Conservation (phyloP, 2,113 vertebrate genomes). For the Seriola aureovittata region DNA sequence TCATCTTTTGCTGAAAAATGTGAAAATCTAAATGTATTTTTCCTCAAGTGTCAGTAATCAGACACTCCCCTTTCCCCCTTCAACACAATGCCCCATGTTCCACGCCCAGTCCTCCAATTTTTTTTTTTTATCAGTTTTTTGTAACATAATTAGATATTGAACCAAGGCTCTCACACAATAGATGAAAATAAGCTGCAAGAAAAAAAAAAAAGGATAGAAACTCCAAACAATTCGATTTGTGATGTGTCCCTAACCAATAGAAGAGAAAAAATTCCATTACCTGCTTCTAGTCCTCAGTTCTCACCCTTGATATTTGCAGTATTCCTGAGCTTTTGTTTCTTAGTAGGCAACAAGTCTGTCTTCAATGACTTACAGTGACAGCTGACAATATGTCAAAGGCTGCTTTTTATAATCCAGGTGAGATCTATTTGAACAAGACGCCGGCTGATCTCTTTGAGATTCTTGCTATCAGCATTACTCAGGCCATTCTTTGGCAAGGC, state of each 20-base stretch:
- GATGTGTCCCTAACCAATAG: conserved; percentile 42
- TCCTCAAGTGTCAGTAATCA: conserved; percentile 21
- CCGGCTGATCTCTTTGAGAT: conserved; percentile 10
- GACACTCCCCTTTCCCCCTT: conserved; percentile 5
- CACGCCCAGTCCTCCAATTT: background rate
- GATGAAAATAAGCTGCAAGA: conserved; percentile 47
- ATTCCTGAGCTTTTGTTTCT: conserved; percentile 27
- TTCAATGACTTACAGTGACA: conserved; percentile 4
- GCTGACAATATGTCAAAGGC: conserved; percentile 19
- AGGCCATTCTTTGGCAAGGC: background rate
- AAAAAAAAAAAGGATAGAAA: conserved; percentile 58
- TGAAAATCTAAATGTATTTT: background rate
- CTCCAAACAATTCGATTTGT: conserved; percentile 57
- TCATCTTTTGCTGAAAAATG: conserved; percentile 12
- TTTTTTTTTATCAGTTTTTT: conserved; percentile 47
- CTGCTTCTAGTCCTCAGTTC: conserved; percentile 61
- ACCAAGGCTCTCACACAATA: conserved; percentile 47
- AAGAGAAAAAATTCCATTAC: conserved; percentile 71
- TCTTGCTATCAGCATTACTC: background rate
- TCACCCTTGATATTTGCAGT: conserved; percentile 52
- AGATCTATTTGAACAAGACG: conserved; percentile 33
- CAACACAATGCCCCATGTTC: background rate
- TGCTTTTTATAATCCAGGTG: conserved; percentile 4
- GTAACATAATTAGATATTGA: conserved; percentile 78
- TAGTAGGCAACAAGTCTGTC: background rate